Percentiles rank a stretch among this genome's conserved stretches.
Evolutionary conservation across 23 tunicate species (phyloP).

Genomic region (Ciona savignyi): DNA sequence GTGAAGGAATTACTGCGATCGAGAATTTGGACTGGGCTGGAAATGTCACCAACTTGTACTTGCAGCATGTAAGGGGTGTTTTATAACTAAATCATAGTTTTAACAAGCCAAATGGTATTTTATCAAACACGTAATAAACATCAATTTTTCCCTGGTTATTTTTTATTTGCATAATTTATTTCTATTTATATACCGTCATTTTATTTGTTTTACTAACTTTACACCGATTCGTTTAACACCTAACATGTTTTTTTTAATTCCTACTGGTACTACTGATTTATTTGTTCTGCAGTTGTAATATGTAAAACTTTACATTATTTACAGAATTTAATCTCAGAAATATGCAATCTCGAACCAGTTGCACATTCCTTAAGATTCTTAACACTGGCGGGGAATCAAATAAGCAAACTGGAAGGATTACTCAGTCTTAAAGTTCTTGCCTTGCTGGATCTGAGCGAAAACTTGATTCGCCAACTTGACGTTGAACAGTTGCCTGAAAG

Average conservation of each 20-base stretch:
- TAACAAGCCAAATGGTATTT: no score
- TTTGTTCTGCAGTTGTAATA: no score
- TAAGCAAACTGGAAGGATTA: constrained; percentile 34
- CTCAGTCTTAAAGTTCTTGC: constrained; percentile 5
- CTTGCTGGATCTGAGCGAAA: constrained; percentile 53
- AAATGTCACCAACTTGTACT: constrained; percentile 50
- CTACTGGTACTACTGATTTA: no score
- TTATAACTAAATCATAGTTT: no score
- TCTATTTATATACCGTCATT: background rate
- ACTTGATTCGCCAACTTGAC: constrained; percentile 26
- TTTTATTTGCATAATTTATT: background rate
- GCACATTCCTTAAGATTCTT: constrained; percentile 37
- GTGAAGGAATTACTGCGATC: constrained; percentile 31
- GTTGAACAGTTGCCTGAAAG: constrained; percentile 24
- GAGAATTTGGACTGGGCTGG: constrained; percentile 42
- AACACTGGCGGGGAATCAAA: constrained; percentile 43
- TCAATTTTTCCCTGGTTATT: no score
- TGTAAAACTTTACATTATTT: no score
- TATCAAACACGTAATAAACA: no score
- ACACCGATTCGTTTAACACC: no score
- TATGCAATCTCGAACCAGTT: constrained; percentile 38
- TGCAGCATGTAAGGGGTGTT: constrained; percentile 34
- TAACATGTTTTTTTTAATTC: no score
- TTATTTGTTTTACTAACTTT: background rate
- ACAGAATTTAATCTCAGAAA: constrained; percentile 29